These are phyloP conservation scores for Drosophila pruinosa DNA, from an alignment of 1,140 invertebrate genomes.

Conservation along the genomic window DNA sequence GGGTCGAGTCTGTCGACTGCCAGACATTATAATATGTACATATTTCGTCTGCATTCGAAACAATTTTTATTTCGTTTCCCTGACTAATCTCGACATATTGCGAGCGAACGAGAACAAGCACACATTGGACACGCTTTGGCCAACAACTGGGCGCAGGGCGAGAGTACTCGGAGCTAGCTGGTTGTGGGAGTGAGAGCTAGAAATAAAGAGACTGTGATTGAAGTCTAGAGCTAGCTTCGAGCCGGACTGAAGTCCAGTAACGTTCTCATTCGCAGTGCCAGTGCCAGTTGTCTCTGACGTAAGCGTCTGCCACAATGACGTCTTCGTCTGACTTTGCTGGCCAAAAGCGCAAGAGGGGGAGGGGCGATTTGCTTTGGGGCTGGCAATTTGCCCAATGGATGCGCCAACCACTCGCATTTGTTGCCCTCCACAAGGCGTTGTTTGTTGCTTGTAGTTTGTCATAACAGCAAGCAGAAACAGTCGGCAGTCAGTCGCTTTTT, in stretches of 20 bases:
- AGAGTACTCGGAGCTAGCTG: not conserved
- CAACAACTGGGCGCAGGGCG: not conserved
- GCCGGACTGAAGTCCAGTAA: constrained; percentile 15
- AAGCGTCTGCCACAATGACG: constrained; percentile 42
- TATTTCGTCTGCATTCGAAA: constrained; percentile 41
- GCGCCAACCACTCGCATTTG: constrained; percentile 1
- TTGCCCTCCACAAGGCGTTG: constrained; percentile 15
- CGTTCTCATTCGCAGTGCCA: not conserved
- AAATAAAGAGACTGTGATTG: not conserved
- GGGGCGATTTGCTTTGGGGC: not conserved
- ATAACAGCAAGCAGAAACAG: constrained; percentile 18
- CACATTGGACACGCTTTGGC: constrained; percentile 9
- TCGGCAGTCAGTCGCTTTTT: constrained; percentile 26
- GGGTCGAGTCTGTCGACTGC: constrained; percentile 48
- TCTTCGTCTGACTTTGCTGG: constrained; percentile 23
- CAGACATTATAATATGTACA: constrained; percentile 77
- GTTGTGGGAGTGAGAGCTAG: not conserved
- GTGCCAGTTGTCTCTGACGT: constrained; percentile 42
- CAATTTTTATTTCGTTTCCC: constrained; percentile 43
- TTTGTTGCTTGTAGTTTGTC: constrained; percentile 32
- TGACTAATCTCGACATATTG: constrained; percentile 48
- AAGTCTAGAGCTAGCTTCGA: constrained; percentile 8
- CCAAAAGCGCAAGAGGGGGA: constrained; percentile 16
- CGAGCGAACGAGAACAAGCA: constrained; percentile 8
- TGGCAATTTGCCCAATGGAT: constrained; percentile 27